A percentile compares a stretch with the other conserved stretches of the same genome.
phyloP scores from a whole-genome alignment of 2,113 vertebrate species.

The Corvus hawaiiensis region DNA sequence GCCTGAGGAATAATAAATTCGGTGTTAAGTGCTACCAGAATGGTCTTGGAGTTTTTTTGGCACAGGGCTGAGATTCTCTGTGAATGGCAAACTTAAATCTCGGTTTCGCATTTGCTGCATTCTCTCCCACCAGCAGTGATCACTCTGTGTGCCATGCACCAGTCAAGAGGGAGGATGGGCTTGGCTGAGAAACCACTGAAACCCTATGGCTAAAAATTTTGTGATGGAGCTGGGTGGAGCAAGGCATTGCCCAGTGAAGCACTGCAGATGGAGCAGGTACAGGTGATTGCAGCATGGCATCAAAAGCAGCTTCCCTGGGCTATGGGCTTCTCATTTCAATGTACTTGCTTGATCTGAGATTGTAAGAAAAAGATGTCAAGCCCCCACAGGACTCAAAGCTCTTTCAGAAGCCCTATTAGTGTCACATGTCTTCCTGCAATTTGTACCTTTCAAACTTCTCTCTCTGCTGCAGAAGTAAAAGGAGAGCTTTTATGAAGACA shows the following conservation, averaged over 20 bases:
- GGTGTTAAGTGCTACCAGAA: neutral
- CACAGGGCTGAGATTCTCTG: neutral
- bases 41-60: neutral
- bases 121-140: neutral
- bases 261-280: neutral
- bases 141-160: neutral
- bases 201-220: neutral
- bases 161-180: neutral
- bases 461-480: neutral
- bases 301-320: neutral
- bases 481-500: neutral
- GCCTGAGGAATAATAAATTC: neutral
- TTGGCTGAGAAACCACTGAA: neutral
- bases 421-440: neutral
- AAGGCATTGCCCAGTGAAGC: neutral
- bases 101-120: neutral
- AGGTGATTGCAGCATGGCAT: rapidly evolving
- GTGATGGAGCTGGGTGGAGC: neutral
- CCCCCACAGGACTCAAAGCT: neutral
- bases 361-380: neutral
- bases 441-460: neutral
- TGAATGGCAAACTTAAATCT: neutral
- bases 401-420: neutral
- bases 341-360: neutral
- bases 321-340: neutral